Evolutionary conservation across 2,888 invertebrate genomes (phyloP), one percentile per base, ranked within the genome.

Genomic region (Amorpha juglandis): DNA sequence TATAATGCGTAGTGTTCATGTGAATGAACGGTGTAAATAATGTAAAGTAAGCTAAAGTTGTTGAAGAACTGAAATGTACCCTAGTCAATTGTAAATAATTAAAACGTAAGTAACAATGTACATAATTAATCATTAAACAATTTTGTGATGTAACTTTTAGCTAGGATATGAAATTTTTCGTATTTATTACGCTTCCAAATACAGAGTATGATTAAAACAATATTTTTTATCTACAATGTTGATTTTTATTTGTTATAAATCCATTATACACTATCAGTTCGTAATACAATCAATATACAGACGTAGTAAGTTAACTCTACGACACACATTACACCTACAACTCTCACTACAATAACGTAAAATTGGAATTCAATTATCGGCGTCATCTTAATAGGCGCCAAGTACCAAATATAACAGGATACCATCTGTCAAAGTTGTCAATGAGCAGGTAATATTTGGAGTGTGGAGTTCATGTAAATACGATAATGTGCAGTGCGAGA

Each of bases 161-260:
- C 79, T 92, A 92, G 91, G 86, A 83, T 87, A 87, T 84, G 81
- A 88, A 90, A 83, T 81, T 85, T 86, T 87, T 87, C 90, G 91
- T 93, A 93, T 93, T 93, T 93, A 93, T 93, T 92, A 93, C 92
- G 93, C 92, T 93, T 93, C 91, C 91, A 89, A 91, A 88, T 83
- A 87, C 89, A 91, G 90, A 92, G 88, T 90, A 90, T 90, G 88
- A 89, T 92, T 91, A 91, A 93, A 92, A 88, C 83, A 89, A 91
- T 91, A 92, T 92, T 93, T 76, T 82, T 92, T 92, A 88, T 89
- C 89, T 88, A 92, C 83, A 82, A 81, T 76, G 74, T 65, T 77
- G 83, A 73, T 75, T 91, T 90, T 91, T 78, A 87, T 83, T 74
- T 19, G n/a, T 21, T 16, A 11, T 19, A 42, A 21, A 6, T 2